Evolutionary conservation across 1,140 invertebrate species (phyloP), one percentile per base, ranked within the genome.

Genomic region (Ceratina calcarata): DNA sequence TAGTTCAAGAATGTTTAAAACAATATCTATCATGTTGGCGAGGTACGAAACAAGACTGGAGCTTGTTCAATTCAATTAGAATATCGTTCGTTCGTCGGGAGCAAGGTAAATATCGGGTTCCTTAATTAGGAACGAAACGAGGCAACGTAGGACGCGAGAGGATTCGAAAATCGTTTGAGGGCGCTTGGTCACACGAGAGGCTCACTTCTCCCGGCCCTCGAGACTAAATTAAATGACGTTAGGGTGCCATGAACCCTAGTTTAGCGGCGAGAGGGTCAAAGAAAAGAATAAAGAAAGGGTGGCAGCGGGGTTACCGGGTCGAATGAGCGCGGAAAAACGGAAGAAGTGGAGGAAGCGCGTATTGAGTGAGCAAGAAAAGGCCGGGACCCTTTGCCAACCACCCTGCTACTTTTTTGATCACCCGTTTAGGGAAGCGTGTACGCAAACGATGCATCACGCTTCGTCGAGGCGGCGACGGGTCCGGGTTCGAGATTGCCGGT

Each of bases 191-290:
- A 15, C 3, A 61, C 62, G 70, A 74, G 70, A 45, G 70, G 55
- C 53, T 60, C 45, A 20, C 72, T 81, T 74, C 60, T 67, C 62
- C 32, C 12, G 15, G 37, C 51, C 58, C 45, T 80, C 72, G 74
- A 61, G 79, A 57, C 74, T 57, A 70, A 85, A 85, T 86, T 82
- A 82, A 82, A 77, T 49, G 78, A 85, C 82, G 74, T 67, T 81
- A 65, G 79, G 55, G 67, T 82, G 49, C 49, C 68, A 67, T 60
- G 83, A 77, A 85, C 75, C 80, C 80, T 37, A 60, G 69, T 77
- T 82, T 76, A 76, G 45, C 64, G n/a, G n/a, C 22, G 64, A 74
- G 16, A 85, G 76, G 24, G 51, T 78, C 53, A 53, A 32, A 51
- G 27, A 24, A 45, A 45, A 45, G 37, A 45, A 45, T 45, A 45